These are phyloP conservation scores for Pipistrellus pygmaeus DNA, from an alignment of 2,797 vertebrate genomes.

Conservation along the genomic window DNA sequence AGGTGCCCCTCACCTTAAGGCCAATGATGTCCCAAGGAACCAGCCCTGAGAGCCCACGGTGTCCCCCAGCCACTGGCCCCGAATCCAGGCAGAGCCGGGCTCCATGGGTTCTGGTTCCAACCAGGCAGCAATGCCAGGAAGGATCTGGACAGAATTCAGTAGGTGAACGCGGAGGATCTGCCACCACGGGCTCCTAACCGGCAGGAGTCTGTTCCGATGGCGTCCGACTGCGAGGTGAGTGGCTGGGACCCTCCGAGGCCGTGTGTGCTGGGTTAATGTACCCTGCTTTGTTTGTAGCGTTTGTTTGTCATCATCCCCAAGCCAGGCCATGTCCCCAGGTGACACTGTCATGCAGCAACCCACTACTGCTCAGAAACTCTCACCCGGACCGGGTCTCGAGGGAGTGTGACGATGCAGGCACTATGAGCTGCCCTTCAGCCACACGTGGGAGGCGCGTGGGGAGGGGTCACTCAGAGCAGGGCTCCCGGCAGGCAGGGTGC, in stretches of 20 bases:
- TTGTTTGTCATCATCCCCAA: slow-evolving; percentile 97
- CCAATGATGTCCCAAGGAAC: not conserved
- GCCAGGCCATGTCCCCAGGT: slow-evolving; percentile 98
- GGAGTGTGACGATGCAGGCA: slow-evolving; percentile 86
- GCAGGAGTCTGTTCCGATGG: accelerated
- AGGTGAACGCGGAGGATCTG: not conserved
- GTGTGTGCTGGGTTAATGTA: slow-evolving; percentile 88
- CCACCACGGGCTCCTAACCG: not conserved
- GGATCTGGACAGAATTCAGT: not conserved
- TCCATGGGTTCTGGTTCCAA: no score
- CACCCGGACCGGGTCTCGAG: slow-evolving; percentile 78
- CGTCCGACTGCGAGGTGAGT: not conserved
- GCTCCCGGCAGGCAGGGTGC: accelerated
- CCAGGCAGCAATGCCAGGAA: no score
- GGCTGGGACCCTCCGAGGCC: not conserved
- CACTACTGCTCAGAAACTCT: slow-evolving; percentile 93
- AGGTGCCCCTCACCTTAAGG: not conserved
- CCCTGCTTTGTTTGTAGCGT: slow-evolving; percentile 96
- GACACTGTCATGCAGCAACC: slow-evolving; percentile 97
- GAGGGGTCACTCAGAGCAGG: accelerated
- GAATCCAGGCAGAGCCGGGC: not conserved
- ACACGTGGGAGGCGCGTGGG: not conserved
- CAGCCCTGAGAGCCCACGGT: not conserved
- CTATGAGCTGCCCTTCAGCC: slow-evolving; percentile 93
- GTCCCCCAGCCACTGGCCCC: not conserved